These are phyloP conservation scores for Xestia ashworthii DNA, from an alignment of 2,888 invertebrate species.

Conservation along the genomic window DNA sequence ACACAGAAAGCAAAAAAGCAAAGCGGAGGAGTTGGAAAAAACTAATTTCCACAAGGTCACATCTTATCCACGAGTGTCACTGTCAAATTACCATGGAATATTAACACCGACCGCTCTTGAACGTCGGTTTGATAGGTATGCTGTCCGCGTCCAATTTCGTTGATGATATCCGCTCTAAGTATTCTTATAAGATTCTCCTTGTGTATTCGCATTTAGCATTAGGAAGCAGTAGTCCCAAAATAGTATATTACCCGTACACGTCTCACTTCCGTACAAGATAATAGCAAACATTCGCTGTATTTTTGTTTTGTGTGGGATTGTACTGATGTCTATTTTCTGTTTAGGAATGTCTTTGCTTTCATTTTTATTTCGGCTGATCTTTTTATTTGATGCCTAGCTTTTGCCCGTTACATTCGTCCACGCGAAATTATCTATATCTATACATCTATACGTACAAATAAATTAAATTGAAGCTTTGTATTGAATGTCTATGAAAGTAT, in stretches of 20 bases:
- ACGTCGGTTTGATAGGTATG: not conserved
- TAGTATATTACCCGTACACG: slow-evolving; percentile 31
- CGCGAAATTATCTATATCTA: too few relatives aligned
- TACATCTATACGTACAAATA: too few relatives aligned
- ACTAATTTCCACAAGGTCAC: too few relatives aligned
- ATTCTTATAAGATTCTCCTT: not conserved
- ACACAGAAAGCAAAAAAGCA: too few relatives aligned
- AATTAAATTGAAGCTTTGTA: too few relatives aligned
- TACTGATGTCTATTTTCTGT: slow-evolving; percentile 40
- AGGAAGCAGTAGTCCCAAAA: slow-evolving; percentile 37
- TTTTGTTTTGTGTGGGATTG: slow-evolving; percentile 30
- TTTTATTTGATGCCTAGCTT: not conserved
- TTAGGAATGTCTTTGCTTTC: slow-evolving; percentile 39
- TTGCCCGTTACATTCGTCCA: not conserved
- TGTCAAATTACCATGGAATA: not conserved
- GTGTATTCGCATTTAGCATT: slow-evolving; percentile 5
- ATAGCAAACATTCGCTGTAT: slow-evolving; percentile 41
- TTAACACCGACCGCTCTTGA: not conserved
- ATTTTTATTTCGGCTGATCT: not conserved
- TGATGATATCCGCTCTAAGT: not conserved
- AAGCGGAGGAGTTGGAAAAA: too few relatives aligned
- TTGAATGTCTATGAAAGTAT: too few relatives aligned
- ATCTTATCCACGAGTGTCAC: not conserved
- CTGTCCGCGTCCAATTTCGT: not conserved
- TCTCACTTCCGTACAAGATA: slow-evolving; percentile 42